A percentile compares a stretch with the other conserved stretches of the same genome.
These are phyloP conservation scores for Musca vetustissima DNA, from an alignment of 1,140 invertebrate genomes.

Conservation along the genomic window DNA sequence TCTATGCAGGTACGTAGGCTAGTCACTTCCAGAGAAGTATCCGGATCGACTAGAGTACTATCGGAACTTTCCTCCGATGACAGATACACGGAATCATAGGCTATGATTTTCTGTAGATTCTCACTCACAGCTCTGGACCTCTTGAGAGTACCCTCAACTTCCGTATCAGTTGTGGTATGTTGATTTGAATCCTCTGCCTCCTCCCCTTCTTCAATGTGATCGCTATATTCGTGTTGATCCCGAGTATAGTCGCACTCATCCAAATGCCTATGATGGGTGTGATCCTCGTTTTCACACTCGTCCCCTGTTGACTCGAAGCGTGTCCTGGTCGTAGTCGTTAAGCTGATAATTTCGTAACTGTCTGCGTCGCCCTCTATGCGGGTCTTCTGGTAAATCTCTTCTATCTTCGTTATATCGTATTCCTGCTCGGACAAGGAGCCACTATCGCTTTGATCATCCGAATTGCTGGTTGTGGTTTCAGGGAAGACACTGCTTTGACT, in stretches of 20 bases:
- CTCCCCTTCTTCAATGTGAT: not conserved
- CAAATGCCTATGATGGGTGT: not conserved
- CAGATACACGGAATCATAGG: slow-evolving; percentile 54
- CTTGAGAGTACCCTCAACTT: slow-evolving; percentile 41
- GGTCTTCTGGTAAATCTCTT: slow-evolving; percentile 45
- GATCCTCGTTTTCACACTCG: slow-evolving; percentile 17
- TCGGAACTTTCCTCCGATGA: slow-evolving; percentile 54
- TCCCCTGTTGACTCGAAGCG: slow-evolving; percentile 45
- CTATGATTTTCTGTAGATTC: slow-evolving; percentile 47
- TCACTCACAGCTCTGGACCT: slow-evolving; percentile 31
- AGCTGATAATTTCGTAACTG: slow-evolving; percentile 46
- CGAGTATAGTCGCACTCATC: not conserved
- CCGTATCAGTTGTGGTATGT: slow-evolving; percentile 26
- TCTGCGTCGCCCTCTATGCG: slow-evolving; percentile 25
- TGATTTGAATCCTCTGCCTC: not conserved
- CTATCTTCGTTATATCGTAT: slow-evolving; percentile 47
- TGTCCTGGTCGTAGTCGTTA: slow-evolving; percentile 46
- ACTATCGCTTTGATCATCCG: slow-evolving; percentile 48
- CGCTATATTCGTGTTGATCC: not conserved
- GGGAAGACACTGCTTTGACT: slow-evolving; percentile 52
- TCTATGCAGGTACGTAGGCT: slow-evolving; percentile 29
- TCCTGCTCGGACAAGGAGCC: slow-evolving; percentile 50
- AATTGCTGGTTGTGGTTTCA: slow-evolving; percentile 50
- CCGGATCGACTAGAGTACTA: slow-evolving; percentile 46
- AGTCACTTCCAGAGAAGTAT: slow-evolving; percentile 33